Evolutionary conservation across 2,888 invertebrate species (phyloP).

Genomic region (Cheilosia variabilis): DNA sequence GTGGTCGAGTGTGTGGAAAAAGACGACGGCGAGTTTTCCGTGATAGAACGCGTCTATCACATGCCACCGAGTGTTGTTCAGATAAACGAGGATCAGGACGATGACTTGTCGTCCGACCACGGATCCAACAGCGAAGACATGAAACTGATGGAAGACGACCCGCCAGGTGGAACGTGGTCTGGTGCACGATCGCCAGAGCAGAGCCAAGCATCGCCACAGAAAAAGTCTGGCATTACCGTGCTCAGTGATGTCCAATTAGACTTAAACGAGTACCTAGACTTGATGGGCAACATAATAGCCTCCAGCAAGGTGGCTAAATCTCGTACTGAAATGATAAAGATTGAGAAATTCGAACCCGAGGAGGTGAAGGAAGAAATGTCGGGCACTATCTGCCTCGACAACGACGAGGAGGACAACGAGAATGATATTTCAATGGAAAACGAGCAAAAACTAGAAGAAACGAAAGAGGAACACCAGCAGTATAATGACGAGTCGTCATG

Average conservation of each 20-base stretch:
- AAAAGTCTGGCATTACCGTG: conserved; percentile 80
- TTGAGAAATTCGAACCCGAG: conserved; percentile 81
- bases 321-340: conserved; percentile 80
- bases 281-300: conserved; percentile 83
- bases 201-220: conserved; percentile 19
- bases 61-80: conserved; percentile 83
- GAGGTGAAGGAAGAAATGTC: conserved; percentile 79
- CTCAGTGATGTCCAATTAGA: conserved; percentile 83
- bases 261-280: conserved; percentile 82
- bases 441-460: conserved; percentile 18
- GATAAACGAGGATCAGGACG: conserved; percentile 82
- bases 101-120: conserved; percentile 77
- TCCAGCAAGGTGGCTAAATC: conserved; percentile 80
- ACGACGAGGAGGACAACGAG: conserved; percentile 7
- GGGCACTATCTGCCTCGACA: conserved; percentile 9
- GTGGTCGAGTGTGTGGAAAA: conserved; percentile 83
- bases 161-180: conserved; percentile 30
- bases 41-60: conserved; percentile 83
- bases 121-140: conserved; percentile 68
- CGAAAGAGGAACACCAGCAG: conserved; percentile 11
- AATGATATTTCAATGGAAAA: conserved; percentile 10
- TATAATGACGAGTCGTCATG: neutral
- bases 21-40: conserved; percentile 83
- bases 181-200: conserved; percentile 35
- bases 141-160: conserved; percentile 74